Base-by-base conservation (phyloP, 1,140 invertebrate species). In the Bombus balteatus region DNA sequence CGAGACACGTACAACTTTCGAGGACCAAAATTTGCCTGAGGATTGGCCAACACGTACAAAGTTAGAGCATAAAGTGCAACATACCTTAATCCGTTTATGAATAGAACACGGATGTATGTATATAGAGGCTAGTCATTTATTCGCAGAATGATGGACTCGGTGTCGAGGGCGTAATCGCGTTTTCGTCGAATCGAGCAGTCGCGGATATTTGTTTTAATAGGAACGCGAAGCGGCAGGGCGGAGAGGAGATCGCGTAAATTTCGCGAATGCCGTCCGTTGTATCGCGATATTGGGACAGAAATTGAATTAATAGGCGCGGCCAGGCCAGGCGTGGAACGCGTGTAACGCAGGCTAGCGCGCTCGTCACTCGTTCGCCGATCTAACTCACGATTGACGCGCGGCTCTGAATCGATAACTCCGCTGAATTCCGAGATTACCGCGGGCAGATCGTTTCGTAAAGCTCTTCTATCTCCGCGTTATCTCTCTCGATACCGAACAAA, bases 291-390 rank as follows among this genome's bases (percentile, higher is more conserved):
- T 37, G 9, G n/a, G 41, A 13, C 59, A 53, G 72, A 76, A 77
- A 83, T 83, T 76, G 59, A 83, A 83, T 83, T 83, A 83, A 83
- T 83, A 76, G 57, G 15, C 57, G 80, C 80, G 32, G 5, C 25
- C 32, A 32, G 53, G 22, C 22, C 22, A 62, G 15, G 74, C 57
- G 37, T 41, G 28, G 68, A 32, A 72, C 25, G 76, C 18, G 47
- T 39, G 79, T 72, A 39, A 72, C 66, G 34, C 37, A 43, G 59
- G 12, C 65, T n/a, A n/a, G 28, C 28, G 37, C 28, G n/a, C 15
- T 66, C 80, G 37, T 32, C 37, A 41, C 37, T 72, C 68, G 47
- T 72, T 81, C 53, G 53, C 4, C 79, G 68, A 32, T 32, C 18
- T 62, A 59, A 81, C 62, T 81, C 70, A 41, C 79, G 37, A 6